Evolutionary conservation across 2,888 invertebrate genomes (phyloP).

Genomic region (Phoenoteleia sp.): DNA sequence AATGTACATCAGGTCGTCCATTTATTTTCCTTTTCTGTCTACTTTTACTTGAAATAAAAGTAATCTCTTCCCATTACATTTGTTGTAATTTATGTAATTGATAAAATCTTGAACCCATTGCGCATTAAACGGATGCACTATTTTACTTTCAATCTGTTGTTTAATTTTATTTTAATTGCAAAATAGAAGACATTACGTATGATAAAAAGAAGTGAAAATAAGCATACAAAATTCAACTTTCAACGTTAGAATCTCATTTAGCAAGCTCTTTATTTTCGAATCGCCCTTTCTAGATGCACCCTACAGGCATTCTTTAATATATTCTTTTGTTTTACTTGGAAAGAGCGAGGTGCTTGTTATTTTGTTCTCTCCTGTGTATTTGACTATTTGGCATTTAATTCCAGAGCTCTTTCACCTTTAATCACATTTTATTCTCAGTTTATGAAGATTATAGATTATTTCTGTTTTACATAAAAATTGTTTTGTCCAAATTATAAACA

Average conservation of each 20-base stretch:
- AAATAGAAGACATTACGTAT: neutral
- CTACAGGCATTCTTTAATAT: conserved; percentile 21
- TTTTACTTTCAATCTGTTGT: too few relatives aligned
- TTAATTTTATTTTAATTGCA: neutral
- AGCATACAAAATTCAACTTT: conserved; percentile 8
- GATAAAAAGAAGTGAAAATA: neutral
- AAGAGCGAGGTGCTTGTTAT: conserved; percentile 1
- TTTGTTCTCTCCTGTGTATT: neutral
- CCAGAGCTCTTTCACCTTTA: neutral
- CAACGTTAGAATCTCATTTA: neutral
- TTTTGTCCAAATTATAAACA: too few relatives aligned
- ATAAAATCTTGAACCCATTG: too few relatives aligned
- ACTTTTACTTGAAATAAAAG: too few relatives aligned
- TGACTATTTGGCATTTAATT: conserved; percentile 5
- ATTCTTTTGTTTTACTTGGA: conserved; percentile 11
- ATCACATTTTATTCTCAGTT: neutral
- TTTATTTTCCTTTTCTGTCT: too few relatives aligned
- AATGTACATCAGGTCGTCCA: too few relatives aligned
- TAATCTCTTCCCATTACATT: too few relatives aligned
- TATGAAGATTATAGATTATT: neutral
- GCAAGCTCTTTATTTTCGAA: conserved; percentile 4
- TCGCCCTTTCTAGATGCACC: neutral
- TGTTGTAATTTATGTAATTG: too few relatives aligned
- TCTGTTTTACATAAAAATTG: neutral
- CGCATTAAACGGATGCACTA: too few relatives aligned